Evolutionary conservation across 2,113 vertebrate species (phyloP).

Genomic region (Leucopsar rothschildi): DNA sequence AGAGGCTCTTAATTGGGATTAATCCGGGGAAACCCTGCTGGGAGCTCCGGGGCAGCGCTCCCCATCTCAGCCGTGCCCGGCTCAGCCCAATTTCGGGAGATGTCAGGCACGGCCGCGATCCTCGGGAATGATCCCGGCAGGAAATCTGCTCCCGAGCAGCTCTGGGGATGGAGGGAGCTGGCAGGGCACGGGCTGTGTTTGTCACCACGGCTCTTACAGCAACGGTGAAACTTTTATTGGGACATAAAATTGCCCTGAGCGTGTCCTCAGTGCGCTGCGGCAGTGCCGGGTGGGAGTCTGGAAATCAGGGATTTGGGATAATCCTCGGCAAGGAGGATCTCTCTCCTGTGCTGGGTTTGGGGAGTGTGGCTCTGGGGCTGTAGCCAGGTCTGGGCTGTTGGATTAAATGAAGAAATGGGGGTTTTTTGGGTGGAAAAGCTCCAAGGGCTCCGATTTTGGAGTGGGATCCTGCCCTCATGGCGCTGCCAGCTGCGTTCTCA

Average conservation of each 20-base stretch:
- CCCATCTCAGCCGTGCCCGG: fast-evolving
- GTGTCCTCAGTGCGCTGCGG: fast-evolving
- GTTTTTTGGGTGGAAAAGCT: neutral
- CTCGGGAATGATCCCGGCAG: neutral
- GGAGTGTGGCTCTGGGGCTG: neutral
- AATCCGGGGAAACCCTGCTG: fast-evolving
- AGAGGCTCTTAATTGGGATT: neutral
- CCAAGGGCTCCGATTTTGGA: neutral
- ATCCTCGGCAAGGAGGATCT: neutral
- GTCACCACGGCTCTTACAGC: neutral
- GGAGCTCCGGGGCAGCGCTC: neutral
- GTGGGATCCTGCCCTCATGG: neutral
- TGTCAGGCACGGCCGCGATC: neutral
- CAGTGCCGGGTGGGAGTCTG: too few relatives aligned
- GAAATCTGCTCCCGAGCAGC: neutral
- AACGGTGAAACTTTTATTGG: neutral
- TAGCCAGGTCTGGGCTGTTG: too few relatives aligned
- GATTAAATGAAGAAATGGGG: neutral
- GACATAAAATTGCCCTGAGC: fast-evolving
- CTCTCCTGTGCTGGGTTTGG: neutral
- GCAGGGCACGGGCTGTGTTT: neutral
- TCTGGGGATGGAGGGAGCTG: fast-evolving
- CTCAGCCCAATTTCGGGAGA: neutral
- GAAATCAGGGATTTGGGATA: neutral
- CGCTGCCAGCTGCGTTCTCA: neutral